Percentiles rank a stretch among this genome's conserved stretches.
These are phyloP conservation scores for Leucoraja erinaceus DNA, from an alignment of 2,113 vertebrate genomes.

Conservation along the genomic window DNA sequence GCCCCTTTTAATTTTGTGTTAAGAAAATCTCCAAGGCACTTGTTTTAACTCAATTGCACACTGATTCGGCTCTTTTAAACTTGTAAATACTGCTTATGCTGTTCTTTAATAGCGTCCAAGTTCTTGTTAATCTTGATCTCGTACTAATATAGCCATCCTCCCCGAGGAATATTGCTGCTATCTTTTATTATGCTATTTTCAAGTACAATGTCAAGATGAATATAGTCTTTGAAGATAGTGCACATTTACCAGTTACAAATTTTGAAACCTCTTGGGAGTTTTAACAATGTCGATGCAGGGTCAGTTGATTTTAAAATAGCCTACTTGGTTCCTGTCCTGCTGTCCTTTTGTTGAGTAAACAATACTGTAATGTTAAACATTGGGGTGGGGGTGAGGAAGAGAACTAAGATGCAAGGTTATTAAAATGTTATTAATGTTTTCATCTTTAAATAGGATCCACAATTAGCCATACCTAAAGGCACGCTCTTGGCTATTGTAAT, in stretches of 20 bases:
- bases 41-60: background rate
- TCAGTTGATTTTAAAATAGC: background rate
- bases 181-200: background rate
- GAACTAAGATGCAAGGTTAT: background rate
- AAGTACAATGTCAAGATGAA: background rate
- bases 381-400: background rate
- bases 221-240: background rate
- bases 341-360: background rate
- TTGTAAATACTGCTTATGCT: background rate
- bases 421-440: background rate
- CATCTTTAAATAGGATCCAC: constrained; percentile 78
- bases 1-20: background rate
- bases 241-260: background rate
- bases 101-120: background rate
- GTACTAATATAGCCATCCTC: background rate
- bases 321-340: background rate
- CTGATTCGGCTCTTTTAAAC: background rate
- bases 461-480: constrained; percentile 90
- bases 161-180: background rate
- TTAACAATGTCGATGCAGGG: background rate
- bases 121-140: background rate
- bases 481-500: constrained; percentile 90
- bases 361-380: background rate
- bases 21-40: background rate
- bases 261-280: background rate